A percentile compares a stretch with the other conserved stretches of the same genome.
phyloP scores from a whole-genome alignment of 92 coral and sea anemone genomes.

The Phenganax subtilis region DNA sequence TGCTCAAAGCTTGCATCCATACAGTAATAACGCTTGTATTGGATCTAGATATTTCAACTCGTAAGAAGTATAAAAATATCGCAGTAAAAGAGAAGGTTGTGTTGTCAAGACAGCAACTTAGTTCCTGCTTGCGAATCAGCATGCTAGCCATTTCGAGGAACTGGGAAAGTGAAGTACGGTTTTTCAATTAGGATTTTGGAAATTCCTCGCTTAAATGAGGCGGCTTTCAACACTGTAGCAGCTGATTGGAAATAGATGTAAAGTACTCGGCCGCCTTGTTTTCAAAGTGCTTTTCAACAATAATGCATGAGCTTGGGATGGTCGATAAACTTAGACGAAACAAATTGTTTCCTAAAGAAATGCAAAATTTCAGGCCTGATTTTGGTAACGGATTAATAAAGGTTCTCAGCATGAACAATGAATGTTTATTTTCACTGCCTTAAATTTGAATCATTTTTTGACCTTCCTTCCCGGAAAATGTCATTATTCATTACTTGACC shows the following conservation, averaged over 20 bases:
- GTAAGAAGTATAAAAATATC: not conserved
- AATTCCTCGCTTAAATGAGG: not conserved
- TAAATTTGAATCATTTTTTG: not conserved
- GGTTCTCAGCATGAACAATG: conserved; percentile 3
- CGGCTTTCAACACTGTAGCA: not conserved
- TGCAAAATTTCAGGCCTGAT: not conserved
- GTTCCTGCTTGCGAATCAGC: not conserved
- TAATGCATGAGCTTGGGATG: conserved; percentile 7
- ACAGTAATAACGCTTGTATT: not conserved
- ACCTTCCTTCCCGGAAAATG: conserved; percentile 19
- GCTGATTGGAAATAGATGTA: conserved; percentile 12
- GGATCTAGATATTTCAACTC: not conserved
- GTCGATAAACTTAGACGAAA: not conserved
- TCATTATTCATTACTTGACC: conserved; percentile 13
- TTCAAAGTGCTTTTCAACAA: not conserved
- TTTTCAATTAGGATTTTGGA: conserved; percentile 3
- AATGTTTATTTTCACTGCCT: not conserved
- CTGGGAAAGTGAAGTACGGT: not conserved
- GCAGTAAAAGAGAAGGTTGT: conserved; percentile 2
- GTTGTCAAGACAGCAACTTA: not conserved
- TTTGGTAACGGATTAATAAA: not conserved
- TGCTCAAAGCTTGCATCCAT: not conserved
- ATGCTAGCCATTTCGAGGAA: not conserved
- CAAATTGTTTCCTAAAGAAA: conserved; percentile 14
- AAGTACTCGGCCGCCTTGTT: not conserved